These are phyloP conservation scores for Tetrao urogallus DNA, from an alignment of 2,113 vertebrate species.

Conservation along the genomic window DNA sequence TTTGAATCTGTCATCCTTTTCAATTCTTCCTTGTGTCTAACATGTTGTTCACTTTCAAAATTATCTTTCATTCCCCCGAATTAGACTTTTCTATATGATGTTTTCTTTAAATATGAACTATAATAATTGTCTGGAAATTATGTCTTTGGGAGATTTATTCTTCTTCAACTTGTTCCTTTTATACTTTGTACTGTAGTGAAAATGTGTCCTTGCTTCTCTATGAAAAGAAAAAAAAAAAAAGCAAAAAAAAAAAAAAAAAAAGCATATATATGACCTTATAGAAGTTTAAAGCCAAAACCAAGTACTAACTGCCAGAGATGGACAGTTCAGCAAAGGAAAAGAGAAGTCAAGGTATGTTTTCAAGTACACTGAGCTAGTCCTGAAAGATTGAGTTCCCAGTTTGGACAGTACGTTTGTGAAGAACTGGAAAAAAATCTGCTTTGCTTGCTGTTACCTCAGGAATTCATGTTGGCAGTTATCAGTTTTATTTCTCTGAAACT, in stretches of 20 bases:
- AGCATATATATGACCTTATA: background rate
- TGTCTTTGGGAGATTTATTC: background rate
- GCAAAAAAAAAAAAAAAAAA: background rate
- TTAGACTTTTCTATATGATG: background rate
- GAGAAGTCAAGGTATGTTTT: background rate
- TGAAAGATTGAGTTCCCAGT: background rate
- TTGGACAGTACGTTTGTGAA: background rate
- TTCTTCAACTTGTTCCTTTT: background rate
- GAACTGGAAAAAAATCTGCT: background rate
- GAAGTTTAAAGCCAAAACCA: background rate
- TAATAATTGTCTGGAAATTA: slow-evolving; percentile 15
- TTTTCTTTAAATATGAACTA: slow-evolving; percentile 22
- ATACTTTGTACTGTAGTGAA: background rate
- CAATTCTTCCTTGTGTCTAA: background rate
- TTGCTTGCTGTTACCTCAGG: background rate
- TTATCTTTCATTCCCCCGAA: background rate
- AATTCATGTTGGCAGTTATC: background rate
- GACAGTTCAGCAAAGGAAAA: background rate
- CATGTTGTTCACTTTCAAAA: slow-evolving; percentile 22
- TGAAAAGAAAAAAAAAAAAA: background rate
- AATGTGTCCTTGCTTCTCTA: background rate
- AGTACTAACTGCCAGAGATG: background rate
- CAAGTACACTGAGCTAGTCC: background rate
- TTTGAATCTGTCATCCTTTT: background rate
- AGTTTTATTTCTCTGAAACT: background rate